A percentile compares a stretch with the other conserved stretches of the same genome.
These are phyloP conservation scores for Nephrotoma appendiculata DNA, from an alignment of 2,888 invertebrate species.

Conservation along the genomic window DNA sequence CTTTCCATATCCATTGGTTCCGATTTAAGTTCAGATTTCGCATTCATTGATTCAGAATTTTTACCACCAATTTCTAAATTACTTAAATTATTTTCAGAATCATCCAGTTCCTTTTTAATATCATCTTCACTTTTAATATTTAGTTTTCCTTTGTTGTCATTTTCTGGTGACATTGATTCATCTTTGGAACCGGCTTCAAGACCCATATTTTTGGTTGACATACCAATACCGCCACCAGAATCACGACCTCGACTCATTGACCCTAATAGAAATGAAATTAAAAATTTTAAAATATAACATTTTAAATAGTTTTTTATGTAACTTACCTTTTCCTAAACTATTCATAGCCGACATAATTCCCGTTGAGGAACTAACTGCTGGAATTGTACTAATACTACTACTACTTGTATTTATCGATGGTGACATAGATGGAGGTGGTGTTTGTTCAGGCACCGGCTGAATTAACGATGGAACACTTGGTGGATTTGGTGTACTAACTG, in stretches of 20 bases:
- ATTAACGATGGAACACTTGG: constrained; percentile 41
- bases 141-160: constrained; percentile 42
- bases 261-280: not conserved
- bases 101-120: constrained; percentile 54
- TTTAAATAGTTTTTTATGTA: not conserved
- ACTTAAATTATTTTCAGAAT: constrained; percentile 30
- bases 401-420: constrained; percentile 21
- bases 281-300: not conserved
- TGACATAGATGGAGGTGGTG: constrained; percentile 36
- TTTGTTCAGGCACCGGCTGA: constrained; percentile 41
- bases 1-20: constrained; percentile 30
- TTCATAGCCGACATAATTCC: constrained; percentile 9
- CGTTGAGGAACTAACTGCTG: constrained; percentile 15
- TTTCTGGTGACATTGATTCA: constrained; percentile 42
- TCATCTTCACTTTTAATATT: constrained; percentile 53
- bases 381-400: constrained; percentile 15
- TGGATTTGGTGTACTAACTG: constrained; percentile 41
- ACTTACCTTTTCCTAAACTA: constrained; percentile 19
- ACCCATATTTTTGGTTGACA: constrained; percentile 1
- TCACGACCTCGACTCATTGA: not conserved
- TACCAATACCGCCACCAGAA: not conserved
- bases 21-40: constrained; percentile 39
- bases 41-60: constrained; percentile 47
- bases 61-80: constrained; percentile 38
- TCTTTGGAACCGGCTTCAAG: constrained; percentile 29